phyloP scores from a whole-genome alignment of 1,140 invertebrate species.

The Apocrypta bakeri region DNA sequence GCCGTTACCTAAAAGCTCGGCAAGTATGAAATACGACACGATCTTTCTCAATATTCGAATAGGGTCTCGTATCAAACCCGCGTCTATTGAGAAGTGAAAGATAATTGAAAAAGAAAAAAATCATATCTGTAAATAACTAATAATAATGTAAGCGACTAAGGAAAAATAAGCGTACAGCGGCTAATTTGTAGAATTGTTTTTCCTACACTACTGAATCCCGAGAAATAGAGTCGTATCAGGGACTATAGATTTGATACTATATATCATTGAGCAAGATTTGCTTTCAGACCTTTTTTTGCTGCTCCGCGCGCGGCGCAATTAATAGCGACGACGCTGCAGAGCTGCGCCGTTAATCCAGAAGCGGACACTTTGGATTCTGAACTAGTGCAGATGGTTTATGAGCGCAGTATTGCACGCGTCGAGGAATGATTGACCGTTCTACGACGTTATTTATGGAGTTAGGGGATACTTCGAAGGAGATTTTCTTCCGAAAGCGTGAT shows the following conservation, averaged over 20 bases:
- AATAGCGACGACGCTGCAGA: neutral
- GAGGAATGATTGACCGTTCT: constrained; percentile 32
- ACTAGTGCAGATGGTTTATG: constrained; percentile 24
- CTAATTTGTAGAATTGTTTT: neutral
- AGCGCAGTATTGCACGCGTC: neutral
- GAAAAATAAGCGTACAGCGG: too few species aligned
- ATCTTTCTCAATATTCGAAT: neutral
- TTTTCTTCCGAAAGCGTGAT: too few species aligned
- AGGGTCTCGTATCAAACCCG: too few species aligned
- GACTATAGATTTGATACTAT: neutral
- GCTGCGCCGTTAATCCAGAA: constrained; percentile 16
- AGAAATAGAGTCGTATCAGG: neutral
- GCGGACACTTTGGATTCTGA: constrained; percentile 9
- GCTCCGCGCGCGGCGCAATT: neutral
- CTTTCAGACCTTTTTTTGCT: neutral
- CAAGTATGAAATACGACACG: neutral
- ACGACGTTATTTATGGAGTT: constrained; percentile 41
- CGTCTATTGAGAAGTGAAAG: too few species aligned
- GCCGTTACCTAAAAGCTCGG: neutral
- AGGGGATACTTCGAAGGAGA: neutral
- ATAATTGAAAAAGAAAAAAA: neutral
- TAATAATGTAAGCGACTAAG: too few species aligned
- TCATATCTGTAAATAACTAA: too few species aligned
- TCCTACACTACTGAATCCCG: neutral
- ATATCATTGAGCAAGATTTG: neutral